Conservation (phyloP, 2,888 invertebrate species). For the Macrophya alboannulata region DNA sequence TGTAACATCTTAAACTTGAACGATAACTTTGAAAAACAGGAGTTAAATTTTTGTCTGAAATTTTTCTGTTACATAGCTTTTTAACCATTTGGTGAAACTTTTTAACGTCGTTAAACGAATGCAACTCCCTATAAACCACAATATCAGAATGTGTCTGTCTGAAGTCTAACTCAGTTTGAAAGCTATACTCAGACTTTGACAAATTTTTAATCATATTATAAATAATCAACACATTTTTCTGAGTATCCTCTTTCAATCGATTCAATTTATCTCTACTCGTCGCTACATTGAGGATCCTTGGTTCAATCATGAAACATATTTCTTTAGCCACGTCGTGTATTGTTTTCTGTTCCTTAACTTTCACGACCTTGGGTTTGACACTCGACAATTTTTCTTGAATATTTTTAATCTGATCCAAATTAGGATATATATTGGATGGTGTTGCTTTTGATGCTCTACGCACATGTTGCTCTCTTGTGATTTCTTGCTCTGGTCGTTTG, state of each 20-base stretch:
- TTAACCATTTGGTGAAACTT: neutral
- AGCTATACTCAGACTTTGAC: neutral
- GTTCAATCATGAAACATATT: neutral
- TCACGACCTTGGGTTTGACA: neutral
- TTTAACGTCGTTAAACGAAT: conserved; percentile 18
- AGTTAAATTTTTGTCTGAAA: neutral
- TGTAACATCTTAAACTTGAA: neutral
- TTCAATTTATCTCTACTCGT: neutral
- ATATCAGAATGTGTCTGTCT: neutral
- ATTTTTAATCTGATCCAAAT: neutral
- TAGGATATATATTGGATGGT: conserved; percentile 21
- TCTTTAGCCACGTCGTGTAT: conserved; percentile 35
- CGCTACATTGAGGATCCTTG: neutral
- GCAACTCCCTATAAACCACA: neutral
- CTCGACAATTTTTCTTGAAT: neutral
- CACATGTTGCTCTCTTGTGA: neutral
- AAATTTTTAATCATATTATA: neutral
- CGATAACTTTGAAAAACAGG: conserved; percentile 14
- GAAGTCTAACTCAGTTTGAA: conserved; percentile 8
- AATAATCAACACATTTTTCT: neutral
- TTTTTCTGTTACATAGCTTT: neutral
- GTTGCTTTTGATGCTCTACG: neutral
- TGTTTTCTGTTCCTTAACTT: neutral
- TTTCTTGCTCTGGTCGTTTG: neutral
- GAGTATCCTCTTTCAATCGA: neutral